Base-by-base conservation (phyloP, 2,113 vertebrate genomes). In the Dromaius novaehollandiae region DNA sequence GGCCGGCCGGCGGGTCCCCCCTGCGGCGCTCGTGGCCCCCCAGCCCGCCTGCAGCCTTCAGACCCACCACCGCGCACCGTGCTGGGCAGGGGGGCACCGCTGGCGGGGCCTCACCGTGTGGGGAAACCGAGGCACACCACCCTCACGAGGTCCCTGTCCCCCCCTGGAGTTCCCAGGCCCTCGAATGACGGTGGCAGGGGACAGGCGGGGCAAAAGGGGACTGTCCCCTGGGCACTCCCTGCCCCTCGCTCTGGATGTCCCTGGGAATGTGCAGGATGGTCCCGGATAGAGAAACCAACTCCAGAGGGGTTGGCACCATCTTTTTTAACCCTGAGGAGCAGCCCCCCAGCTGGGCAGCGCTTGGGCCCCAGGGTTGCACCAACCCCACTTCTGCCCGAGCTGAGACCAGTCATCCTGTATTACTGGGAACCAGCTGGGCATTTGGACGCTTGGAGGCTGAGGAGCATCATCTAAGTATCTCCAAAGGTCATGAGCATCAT, bases 351-450 rank as follows among this genome's bases (percentile, higher is more conserved):
- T 8, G 8, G 38, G 38, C 38, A 38, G 38, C 38, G 42, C 44
- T 46, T 15, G 15, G 44, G 44, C 46, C 46, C 46, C 19, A 11
- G 56, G 56, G 56, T 34, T 18, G 17, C 17, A 18, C 56, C 32
- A 19, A 2, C 56, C 56, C 56, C 32, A 34, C 56, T 36, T 13
- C 44, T 46, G 16, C 58, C 75, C 1, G 10, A 0, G 0, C 51
- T 42, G 14, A 20, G 32, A 74, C 61, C 78, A 46, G 24, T n/a
- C 76, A 17, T n/a, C 60, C 18, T 2, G 0, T 3, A 1, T 26
- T 63, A 53, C 21, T 30, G 75, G 85, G 48, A 28, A 64, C 60
- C 51, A 42, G 65, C 7, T 32, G 32, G 65, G 69, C 19, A 15
- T 12, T 46, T 0, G 50, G 66, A 70, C 42, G 46, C 1, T 2